A percentile compares a stretch with the other conserved stretches of the same genome.
phyloP scores from a whole-genome alignment of 2,113 vertebrate genomes.

The Osmerus eperlanus region DNA sequence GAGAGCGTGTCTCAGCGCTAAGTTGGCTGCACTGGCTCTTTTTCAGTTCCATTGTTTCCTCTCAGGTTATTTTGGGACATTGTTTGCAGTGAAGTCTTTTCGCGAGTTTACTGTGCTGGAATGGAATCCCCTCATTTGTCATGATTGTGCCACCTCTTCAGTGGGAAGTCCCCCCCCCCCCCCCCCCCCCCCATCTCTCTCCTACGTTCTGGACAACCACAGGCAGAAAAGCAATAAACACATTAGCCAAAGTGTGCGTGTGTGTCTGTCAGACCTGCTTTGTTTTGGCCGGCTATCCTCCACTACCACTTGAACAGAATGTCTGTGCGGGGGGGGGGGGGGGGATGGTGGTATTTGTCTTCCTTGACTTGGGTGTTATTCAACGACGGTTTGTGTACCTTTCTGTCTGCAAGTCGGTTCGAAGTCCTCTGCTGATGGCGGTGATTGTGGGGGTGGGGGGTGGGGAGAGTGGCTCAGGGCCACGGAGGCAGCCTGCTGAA shows the following conservation, averaged over 20 bases:
- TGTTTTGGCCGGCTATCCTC: background rate
- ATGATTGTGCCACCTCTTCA: too few species aligned
- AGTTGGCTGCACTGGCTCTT: background rate
- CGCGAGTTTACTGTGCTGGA: too few species aligned
- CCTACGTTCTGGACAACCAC: constrained; percentile 5
- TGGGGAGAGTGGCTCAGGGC: too few species aligned
- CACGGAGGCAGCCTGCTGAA: too few species aligned
- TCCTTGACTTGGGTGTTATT: background rate
- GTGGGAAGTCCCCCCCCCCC: too few species aligned
- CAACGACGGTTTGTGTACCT: background rate
- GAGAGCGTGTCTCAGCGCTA: background rate
- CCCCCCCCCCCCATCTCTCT: background rate
- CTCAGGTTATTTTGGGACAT: background rate
- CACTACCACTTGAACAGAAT: background rate
- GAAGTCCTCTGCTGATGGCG: background rate
- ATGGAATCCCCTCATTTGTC: too few species aligned
- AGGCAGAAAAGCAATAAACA: constrained; percentile 42
- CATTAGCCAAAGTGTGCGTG: constrained; percentile 22
- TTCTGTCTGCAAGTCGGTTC: constrained; percentile 5
- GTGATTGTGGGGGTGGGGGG: too few species aligned
- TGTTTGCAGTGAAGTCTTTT: too few species aligned
- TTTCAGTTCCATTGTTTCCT: background rate
- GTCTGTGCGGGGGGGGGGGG: constrained; percentile 22
- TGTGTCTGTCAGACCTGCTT: background rate
- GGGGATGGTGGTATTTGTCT: constrained; percentile 11